Base-by-base conservation (phyloP, 2,888 invertebrate genomes). In the Lumbricus terrestris region DNA sequence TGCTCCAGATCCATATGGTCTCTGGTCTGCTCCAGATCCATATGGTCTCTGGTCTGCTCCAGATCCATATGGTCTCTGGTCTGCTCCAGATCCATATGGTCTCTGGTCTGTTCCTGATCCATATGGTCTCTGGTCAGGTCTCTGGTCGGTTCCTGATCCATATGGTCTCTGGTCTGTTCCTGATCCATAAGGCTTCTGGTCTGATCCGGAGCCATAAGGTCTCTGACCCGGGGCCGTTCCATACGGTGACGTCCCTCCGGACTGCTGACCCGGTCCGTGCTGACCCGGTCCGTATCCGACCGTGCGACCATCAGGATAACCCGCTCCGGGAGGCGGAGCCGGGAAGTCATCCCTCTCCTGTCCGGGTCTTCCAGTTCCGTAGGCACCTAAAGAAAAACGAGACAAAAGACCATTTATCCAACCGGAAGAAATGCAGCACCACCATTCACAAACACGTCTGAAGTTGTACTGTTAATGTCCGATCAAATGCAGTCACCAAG, bases 311-410 rank as follows among this genome's bases (percentile, higher is more conserved):
- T 85, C 90, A 18, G 82, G 54, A 23, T 89, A 82, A 16, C 88
- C 82, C 29, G 34, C n/a, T 33, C 34, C 40, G 16, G 90, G 89
- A 42, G 90, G 90, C 20, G 90, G 90, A 42, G 90, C 89, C 4
- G 90, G 90, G 88, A 90, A 90, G 35, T 90, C 90, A 20, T 89
- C 89, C 69, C 38, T 47, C 15, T 40, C 47, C 6, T 88, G 90
- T 4, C 89, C 88, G 18, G 88, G 85, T 20, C 34, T 54, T 37
- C 88, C 88, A 23, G 85, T 85, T 1, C 33, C 89, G 23, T 54
- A 54, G 89, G 42, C 89, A 89, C 82, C 89, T 89, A 38, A 20
- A 89, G 37, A 89, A 34, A n/a, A 89, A 89, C 29, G 13, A 47
- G 0, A 38, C 34, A 38, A 89, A n/a, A 38, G 34, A 88, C 5